Evolutionary conservation across 2,888 invertebrate species (phyloP), one percentile per base, ranked within the genome.

Genomic region (Eupsilia transversa): DNA sequence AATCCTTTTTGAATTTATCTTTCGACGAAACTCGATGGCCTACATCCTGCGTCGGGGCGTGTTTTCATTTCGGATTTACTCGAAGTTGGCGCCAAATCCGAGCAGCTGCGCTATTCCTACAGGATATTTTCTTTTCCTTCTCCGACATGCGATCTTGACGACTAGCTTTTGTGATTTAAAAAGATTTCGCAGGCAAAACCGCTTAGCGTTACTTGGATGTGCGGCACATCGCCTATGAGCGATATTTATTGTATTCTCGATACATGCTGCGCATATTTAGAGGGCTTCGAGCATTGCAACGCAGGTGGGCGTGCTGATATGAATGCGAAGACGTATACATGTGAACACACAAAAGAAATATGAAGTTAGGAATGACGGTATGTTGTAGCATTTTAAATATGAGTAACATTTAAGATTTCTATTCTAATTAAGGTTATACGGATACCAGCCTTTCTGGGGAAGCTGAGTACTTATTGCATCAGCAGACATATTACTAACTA

Each of bases 21-120:
- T 91, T 88, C 86, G 89, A 87, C 85, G 90, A 88, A 93, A 92
- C 92, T 91, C 90, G 91, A 90, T 94, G 94, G 92, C 95, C 96
- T 92, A 95, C 92, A 94, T 95, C 90, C 89, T 79, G 87, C 82
- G 85, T 80, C 83, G 90, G 90, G 91, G 91, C 88, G 91, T 96
- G 95, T 96, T 96, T 96, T 96, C 95, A 93, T 96, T 95, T 94
- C 93, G 95, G 96, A 96, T 96, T 96, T 96, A 91, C 93, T 92
- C 89, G 89, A 94, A 96, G 91, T 95, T 95, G 92, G 92, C 94
- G 93, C 94, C 92, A 94, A 94, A 95, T 93, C 95, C 94, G 90
- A 91, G 89, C 95, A 96, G 93, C 94, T 95, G 95, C 92, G 94
- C 90, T 91, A 90, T 93, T 94, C 91, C 90, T 89, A 92, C 91